Evolutionary conservation across 2,888 invertebrate genomes (phyloP).

Genomic region (Latheticus oryzae): DNA sequence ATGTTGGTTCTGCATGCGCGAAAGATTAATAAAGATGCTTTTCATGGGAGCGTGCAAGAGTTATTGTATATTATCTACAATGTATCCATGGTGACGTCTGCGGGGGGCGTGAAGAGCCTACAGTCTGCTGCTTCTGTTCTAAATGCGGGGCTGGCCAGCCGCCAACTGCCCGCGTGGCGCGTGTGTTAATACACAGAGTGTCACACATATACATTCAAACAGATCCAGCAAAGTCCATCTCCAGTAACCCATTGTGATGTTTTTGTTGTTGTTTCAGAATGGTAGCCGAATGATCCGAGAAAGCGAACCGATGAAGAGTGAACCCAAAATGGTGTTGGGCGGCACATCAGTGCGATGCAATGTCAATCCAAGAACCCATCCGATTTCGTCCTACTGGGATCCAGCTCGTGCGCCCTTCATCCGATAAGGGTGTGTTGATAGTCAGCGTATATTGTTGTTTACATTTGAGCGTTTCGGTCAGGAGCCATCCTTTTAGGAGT

Average conservation of each 20-base stretch:
- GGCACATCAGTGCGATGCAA: conserved; percentile 57
- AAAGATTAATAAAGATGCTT: conserved; percentile 25
- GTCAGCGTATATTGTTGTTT: conserved; percentile 14
- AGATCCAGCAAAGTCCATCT: conserved; percentile 5
- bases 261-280: conserved; percentile 35
- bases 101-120: conserved; percentile 47
- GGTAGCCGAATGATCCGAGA: conserved; percentile 18
- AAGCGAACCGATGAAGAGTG: conserved; percentile 26
- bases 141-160: conserved; percentile 59
- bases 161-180: conserved; percentile 61
- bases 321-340: conserved; percentile 59
- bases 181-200: conserved; percentile 50
- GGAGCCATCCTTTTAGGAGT: conserved; percentile 5
- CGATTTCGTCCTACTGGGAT: conserved; percentile 57
- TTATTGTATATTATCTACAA: conserved; percentile 49
- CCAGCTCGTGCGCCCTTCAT: conserved; percentile 57
- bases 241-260: conserved; percentile 8
- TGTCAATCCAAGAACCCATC: conserved; percentile 58
- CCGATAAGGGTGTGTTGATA: conserved; percentile 50
- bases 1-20: conserved; percentile 11
- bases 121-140: conserved; percentile 61
- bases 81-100: conserved; percentile 37
- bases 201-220: conserved; percentile 49
- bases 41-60: conserved; percentile 24
- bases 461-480: conserved; percentile 10